A percentile compares a stretch with the other conserved stretches of the same genome.
Evolutionary conservation across 1,140 invertebrate species (phyloP).

Genomic region (Bombus polaris): DNA sequence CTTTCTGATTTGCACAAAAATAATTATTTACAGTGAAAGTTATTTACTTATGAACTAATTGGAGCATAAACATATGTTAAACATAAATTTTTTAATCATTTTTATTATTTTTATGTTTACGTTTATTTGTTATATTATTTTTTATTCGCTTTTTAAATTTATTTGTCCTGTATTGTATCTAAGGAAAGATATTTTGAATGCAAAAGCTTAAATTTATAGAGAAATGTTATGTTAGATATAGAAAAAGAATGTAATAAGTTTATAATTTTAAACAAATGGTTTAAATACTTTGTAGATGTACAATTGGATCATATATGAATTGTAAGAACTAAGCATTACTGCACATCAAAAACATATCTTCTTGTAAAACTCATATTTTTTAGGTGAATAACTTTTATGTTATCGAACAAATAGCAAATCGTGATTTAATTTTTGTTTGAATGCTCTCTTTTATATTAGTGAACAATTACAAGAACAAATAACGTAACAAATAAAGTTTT

Average conservation of each 20-base stretch:
- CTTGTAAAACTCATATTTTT: slow-evolving; percentile 22
- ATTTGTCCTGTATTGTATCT: background rate
- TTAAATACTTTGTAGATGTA: background rate
- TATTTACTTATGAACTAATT: slow-evolving; percentile 3
- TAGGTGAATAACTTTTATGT: slow-evolving; percentile 14
- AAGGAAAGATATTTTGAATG: background rate
- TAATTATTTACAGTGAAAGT: background rate
- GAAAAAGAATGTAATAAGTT: background rate
- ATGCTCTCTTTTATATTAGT: slow-evolving; percentile 21
- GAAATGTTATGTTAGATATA: slow-evolving; percentile 1
- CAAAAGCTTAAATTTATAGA: background rate
- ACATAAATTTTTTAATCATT: background rate
- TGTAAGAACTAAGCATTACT: slow-evolving; percentile 14
- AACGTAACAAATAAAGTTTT: slow-evolving; percentile 7
- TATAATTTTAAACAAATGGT: slow-evolving; percentile 10
- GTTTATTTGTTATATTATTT: slow-evolving; percentile 10
- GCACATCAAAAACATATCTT: slow-evolving; percentile 48
- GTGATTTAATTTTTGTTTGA: slow-evolving; percentile 33
- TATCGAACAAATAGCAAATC: slow-evolving; percentile 14
- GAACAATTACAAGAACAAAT: slow-evolving; percentile 4
- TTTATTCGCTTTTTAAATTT: background rate
- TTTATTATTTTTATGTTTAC: slow-evolving; percentile 19
- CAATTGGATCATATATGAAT: slow-evolving; percentile 6
- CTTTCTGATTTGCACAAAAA: background rate
- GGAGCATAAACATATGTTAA: slow-evolving; percentile 34